These are phyloP conservation scores for Scylla paramamosain DNA, from an alignment of 1,140 invertebrate genomes.

Conservation along the genomic window DNA sequence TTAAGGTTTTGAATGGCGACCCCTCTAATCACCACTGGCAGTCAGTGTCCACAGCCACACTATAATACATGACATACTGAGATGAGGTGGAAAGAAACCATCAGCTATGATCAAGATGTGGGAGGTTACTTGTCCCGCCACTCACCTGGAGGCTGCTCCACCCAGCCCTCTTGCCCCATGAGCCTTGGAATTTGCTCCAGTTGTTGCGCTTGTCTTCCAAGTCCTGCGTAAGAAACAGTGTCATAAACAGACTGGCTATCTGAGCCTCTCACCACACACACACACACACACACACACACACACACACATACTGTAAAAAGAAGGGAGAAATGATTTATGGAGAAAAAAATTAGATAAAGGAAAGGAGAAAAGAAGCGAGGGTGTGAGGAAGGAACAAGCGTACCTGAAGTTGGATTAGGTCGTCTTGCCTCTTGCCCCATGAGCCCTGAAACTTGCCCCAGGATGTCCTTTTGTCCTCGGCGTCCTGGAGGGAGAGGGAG, in stretches of 20 bases:
- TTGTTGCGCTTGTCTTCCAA: conserved; percentile 37
- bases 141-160: conserved; percentile 71
- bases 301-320: not conserved
- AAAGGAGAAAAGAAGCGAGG: not conserved
- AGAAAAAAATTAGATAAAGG: not conserved
- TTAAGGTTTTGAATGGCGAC: too few species aligned
- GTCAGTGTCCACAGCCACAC: too few species aligned
- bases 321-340: too few species aligned
- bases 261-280: not conserved
- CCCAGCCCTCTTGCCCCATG: conserved; percentile 52
- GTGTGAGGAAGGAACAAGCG: not conserved
- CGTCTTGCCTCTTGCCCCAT: conserved; percentile 60
- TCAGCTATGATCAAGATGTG: too few species aligned
- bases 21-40: too few species aligned
- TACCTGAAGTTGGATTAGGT: not conserved
- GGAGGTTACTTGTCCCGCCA: too few species aligned
- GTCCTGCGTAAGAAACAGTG: conserved; percentile 3
- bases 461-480: conserved; percentile 60
- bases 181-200: conserved; percentile 60
- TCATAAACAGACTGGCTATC: not conserved
- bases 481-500: not conserved
- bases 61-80: too few species aligned
- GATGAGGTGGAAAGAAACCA: too few species aligned
- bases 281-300: conserved; percentile 7
- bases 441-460: conserved; percentile 69